A percentile compares a stretch with the other conserved stretches of the same genome.
Conservation (phyloP, 1,140 invertebrate species). For the Grapholita molesta region DNA sequence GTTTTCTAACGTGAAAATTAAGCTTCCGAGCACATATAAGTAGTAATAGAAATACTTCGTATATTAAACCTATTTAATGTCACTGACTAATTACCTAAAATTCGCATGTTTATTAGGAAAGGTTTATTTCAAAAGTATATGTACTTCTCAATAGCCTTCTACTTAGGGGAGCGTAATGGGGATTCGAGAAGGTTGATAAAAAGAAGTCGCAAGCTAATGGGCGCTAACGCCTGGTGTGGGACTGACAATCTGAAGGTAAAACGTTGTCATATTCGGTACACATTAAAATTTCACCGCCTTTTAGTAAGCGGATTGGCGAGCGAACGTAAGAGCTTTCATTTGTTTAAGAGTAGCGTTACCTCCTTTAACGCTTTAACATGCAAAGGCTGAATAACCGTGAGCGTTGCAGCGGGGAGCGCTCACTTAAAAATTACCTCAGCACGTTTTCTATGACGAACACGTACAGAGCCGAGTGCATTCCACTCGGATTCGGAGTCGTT, state of each 20-base stretch:
- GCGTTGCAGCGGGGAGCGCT: conserved; percentile 65
- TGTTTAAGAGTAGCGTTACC: conserved; percentile 65
- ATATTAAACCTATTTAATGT: neutral
- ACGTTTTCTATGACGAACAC: conserved; percentile 71
- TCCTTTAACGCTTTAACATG: conserved; percentile 60
- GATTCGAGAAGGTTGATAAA: neutral
- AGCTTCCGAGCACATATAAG: neutral
- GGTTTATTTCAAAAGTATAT: neutral
- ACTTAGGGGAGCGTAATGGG: neutral
- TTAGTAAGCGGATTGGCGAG: conserved; percentile 56
- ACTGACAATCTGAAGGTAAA: conserved; percentile 5
- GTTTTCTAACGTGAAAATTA: neutral
- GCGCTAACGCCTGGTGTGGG: neutral
- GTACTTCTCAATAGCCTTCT: neutral
- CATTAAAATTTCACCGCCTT: conserved; percentile 66
- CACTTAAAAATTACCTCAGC: conserved; percentile 71
- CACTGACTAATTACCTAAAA: neutral
- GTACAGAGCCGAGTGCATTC: conserved; percentile 60
- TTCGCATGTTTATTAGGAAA: neutral
- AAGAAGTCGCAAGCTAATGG: conserved; percentile 15
- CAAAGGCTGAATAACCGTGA: conserved; percentile 60
- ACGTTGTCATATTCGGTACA: conserved; percentile 38
- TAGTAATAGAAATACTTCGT: neutral
- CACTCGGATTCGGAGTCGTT: conserved; percentile 52
- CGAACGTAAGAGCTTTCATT: conserved; percentile 64